These are phyloP conservation scores for Scaptomyza montana DNA, from an alignment of 1,140 invertebrate genomes.

Conservation along the genomic window DNA sequence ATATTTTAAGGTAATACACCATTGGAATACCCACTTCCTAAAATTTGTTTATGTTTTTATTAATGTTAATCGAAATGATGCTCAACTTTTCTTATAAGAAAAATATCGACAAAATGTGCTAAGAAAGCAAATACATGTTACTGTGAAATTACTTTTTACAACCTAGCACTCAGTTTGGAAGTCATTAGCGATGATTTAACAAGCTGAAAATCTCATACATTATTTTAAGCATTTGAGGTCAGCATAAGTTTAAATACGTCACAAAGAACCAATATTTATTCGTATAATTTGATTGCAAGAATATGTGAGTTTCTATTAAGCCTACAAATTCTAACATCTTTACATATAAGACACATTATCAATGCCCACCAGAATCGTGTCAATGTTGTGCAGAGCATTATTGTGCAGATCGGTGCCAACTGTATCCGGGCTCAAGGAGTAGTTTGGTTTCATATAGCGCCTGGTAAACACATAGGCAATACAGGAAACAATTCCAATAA, in stretches of 20 bases:
- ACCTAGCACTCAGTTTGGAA: no score
- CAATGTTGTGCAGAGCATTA: background rate
- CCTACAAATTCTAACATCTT: no score
- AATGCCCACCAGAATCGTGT: constrained; percentile 9
- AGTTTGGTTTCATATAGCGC: background rate
- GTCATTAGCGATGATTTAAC: background rate
- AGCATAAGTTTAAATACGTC: constrained; percentile 1
- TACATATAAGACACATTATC: constrained; percentile 1
- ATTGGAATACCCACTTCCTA: background rate
- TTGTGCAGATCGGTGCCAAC: background rate
- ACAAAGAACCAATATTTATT: background rate
- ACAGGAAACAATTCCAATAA: background rate
- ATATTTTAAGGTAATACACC: no score
- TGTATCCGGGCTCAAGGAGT: background rate
- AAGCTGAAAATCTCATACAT: background rate
- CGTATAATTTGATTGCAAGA: no score
- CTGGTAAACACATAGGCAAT: background rate
- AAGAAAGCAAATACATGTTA: no score
- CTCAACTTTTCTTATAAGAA: no score
- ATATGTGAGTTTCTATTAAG: no score
- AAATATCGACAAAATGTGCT: no score
- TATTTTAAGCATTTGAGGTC: background rate
- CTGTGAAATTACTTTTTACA: no score
- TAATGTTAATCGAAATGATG: no score
- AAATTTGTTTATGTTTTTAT: background rate